Evolutionary conservation across 2,888 invertebrate species (phyloP).

Genomic region (Hemaris fuciformis): DNA sequence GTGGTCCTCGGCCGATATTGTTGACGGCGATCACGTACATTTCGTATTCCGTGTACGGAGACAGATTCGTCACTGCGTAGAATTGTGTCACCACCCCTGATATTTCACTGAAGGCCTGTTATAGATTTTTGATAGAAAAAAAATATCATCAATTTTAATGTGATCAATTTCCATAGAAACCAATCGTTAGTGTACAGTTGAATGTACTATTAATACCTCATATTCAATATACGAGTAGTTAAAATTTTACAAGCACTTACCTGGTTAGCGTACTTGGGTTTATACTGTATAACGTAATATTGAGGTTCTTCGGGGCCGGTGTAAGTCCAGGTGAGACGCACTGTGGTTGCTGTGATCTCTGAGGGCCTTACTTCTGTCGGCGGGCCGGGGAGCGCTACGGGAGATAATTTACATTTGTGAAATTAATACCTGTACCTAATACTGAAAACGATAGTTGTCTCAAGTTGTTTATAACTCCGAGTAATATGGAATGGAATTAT

Average conservation of each 20-base stretch:
- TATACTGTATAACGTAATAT: conserved; percentile 98
- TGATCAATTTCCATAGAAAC: not conserved
- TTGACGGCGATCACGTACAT: conserved; percentile 98
- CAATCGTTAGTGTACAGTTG: not conserved
- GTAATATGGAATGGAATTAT: not conserved
- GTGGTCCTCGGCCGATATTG: conserved; percentile 94
- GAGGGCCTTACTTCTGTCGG: conserved; percentile 95
- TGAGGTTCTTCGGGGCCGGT: conserved; percentile 94
- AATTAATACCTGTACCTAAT: not conserved
- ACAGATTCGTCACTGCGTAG: conserved; percentile 93
- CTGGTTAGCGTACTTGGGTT: conserved; percentile 95
- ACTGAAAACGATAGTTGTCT: not conserved
- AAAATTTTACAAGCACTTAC: conserved; percentile 43
- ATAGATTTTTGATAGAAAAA: not conserved
- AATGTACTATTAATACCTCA: not conserved
- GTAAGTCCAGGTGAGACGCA: conserved; percentile 96
- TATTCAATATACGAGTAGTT: not conserved
- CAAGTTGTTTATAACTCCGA: not conserved
- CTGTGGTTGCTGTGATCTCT: conserved; percentile 96
- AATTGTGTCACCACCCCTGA: conserved; percentile 96
- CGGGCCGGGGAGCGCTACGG: conserved; percentile 92
- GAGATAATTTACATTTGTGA: not conserved
- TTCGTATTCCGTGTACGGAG: conserved; percentile 97
- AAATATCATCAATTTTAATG: no score
- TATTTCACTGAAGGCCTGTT: conserved; percentile 93